Evolutionary conservation across 2,113 vertebrate species (phyloP), one percentile per base, ranked within the genome.

Genomic region (Progne subis): DNA sequence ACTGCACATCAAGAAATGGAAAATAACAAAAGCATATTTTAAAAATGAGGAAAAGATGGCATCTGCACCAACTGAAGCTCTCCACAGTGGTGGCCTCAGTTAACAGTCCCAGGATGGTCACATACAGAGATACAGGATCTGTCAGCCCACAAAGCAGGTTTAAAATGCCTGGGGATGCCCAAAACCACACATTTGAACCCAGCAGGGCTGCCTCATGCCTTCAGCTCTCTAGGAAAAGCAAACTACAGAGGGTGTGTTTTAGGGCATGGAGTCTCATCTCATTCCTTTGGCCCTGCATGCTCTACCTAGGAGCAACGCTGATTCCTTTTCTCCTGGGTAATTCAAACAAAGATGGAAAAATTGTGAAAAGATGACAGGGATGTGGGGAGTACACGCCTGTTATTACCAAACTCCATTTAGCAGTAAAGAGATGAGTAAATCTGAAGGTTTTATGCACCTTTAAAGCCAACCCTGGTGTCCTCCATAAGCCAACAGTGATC

Each of bases 371-470:
- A 59, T 79, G 23, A 43, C 41, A 81, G 29, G n/a, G 39, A 37
- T 14, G 41, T 14, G 4, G 34, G 8, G 6, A 84, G 46, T 56
- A 76, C 64, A 80, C 26, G 63, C 0, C 0, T 37, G 29, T 87
- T 90, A 86, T 84, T 72, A 53, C 25, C 13, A 7, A 77, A 78
- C 25, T 63, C 31, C 39, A 8, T 43, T 82, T 8, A 32, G 63
- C 11, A 44, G 44, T 31, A 77, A 64, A 91, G 52, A 63, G 39
- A 91, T 44, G 4, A 67, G 84, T 72, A 94, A 93, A 91, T 67
- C 41, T 46, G 72, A 94, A 94, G 56, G 57, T 89, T 95, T 97
- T 96, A 94, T 56, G 67, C 64, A 86, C 92, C 53, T 76, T 93
- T 91, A 95, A 94, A 88, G 75, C 55, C 88, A 83, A 63, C 9